phyloP scores from a whole-genome alignment of 1,140 invertebrate species.

The Pachypsylla venusta region DNA sequence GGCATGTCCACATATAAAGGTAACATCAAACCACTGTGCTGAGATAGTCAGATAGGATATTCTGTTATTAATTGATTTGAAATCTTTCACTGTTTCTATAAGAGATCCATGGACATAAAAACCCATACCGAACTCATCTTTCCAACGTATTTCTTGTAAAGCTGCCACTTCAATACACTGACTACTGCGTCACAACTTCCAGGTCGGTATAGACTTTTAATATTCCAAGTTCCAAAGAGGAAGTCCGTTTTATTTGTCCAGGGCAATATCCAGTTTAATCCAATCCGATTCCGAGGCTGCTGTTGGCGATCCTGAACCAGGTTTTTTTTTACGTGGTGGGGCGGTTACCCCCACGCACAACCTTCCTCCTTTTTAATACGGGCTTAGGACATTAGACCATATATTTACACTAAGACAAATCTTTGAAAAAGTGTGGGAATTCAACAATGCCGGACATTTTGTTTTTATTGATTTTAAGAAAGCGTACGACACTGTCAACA shows the following conservation, averaged over 20 bases:
- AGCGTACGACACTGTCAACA: neutral
- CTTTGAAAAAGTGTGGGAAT: too few relatives aligned
- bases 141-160: conserved; percentile 15
- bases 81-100: conserved; percentile 5
- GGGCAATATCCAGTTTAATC: conserved; percentile 2
- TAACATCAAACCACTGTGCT: conserved; percentile 14
- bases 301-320: conserved; percentile 15
- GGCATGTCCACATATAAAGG: conserved; percentile 14
- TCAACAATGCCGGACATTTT: neutral
- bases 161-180: conserved; percentile 13
- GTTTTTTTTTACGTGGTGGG: conserved; percentile 12
- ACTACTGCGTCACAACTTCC: conserved; percentile 8
- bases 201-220: conserved; percentile 14
- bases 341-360: conserved; percentile 17
- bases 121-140: conserved; percentile 1
- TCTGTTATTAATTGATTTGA: conserved; percentile 12
- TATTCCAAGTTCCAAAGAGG: conserved; percentile 17
- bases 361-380: conserved; percentile 1
- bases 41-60: conserved; percentile 13
- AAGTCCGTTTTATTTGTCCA: neutral
- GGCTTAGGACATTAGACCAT: neutral
- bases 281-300: conserved; percentile 10
- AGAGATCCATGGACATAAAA: conserved; percentile 5
- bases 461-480: neutral
- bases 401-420: too few relatives aligned